Evolutionary conservation across 1,140 invertebrate species (phyloP).

Genomic region (Berghia stephanieae): DNA sequence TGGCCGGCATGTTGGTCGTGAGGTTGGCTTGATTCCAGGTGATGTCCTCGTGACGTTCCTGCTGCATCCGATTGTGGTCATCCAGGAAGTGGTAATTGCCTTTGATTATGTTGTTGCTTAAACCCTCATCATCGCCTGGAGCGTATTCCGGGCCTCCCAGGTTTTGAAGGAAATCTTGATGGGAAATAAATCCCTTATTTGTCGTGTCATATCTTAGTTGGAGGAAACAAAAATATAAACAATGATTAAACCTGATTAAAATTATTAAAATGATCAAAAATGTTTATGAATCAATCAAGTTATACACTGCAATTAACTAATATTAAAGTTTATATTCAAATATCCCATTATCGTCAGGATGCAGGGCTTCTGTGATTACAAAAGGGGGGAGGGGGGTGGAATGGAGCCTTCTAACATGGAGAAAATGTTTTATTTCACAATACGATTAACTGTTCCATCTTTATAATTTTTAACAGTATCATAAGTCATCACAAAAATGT

Average conservation of each 20-base stretch:
- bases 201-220: slow-evolving; percentile 52
- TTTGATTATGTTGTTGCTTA: slow-evolving; percentile 54
- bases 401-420: neutral
- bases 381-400: neutral
- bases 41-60: slow-evolving; percentile 56
- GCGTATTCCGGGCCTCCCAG: slow-evolving; percentile 56
- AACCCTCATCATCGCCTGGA: slow-evolving; percentile 51
- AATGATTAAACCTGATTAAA: no score
- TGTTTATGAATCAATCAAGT: no score
- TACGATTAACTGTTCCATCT: no score
- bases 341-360: no score
- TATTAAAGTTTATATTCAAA: no score
- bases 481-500: no score
- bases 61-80: slow-evolving; percentile 51
- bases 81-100: slow-evolving; percentile 52
- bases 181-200: slow-evolving; percentile 52
- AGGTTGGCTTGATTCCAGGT: slow-evolving; percentile 58
- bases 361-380: neutral
- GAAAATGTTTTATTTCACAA: no score
- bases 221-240: no score
- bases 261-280: no score
- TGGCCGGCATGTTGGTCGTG: slow-evolving; percentile 51
- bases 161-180: slow-evolving; percentile 56
- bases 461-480: no score
- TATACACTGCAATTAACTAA: no score